These are phyloP conservation scores for Drosophila albomicans DNA, from an alignment of 1,140 invertebrate genomes.

Conservation along the genomic window DNA sequence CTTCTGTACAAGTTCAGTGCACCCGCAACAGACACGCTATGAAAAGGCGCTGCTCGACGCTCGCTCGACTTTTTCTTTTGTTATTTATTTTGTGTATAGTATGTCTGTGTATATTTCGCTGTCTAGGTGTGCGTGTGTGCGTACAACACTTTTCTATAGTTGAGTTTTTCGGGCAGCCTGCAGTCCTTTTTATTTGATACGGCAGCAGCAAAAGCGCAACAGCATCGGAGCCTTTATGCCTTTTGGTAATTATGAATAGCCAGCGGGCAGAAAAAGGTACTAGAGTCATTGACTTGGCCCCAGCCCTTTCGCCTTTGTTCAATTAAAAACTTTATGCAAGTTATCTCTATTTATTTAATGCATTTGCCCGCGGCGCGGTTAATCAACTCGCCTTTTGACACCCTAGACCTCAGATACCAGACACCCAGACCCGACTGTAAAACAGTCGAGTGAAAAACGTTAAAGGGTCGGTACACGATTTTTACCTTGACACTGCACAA, in stretches of 20 bases:
- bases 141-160: background rate
- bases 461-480: constrained; percentile 21
- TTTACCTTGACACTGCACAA: constrained; percentile 24
- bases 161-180: constrained; percentile 31
- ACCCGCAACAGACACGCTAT: constrained; percentile 66
- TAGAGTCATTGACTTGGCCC: constrained; percentile 69
- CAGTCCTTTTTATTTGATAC: constrained; percentile 52
- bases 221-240: constrained; percentile 40
- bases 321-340: constrained; percentile 70
- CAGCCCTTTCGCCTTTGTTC: constrained; percentile 53
- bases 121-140: constrained; percentile 5
- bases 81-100: constrained; percentile 47
- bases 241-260: constrained; percentile 78
- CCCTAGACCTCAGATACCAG: too few species aligned
- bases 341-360: constrained; percentile 70
- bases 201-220: constrained; percentile 31
- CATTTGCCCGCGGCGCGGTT: constrained; percentile 46
- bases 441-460: background rate
- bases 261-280: constrained; percentile 67
- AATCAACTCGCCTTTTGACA: constrained; percentile 45
- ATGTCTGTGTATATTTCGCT: background rate
- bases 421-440: too few species aligned
- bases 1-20: constrained; percentile 74
- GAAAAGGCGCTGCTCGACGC: constrained; percentile 63
- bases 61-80: constrained; percentile 60